These are phyloP conservation scores for Crioceris asparagi DNA, from an alignment of 2,888 invertebrate genomes.

Conservation along the genomic window DNA sequence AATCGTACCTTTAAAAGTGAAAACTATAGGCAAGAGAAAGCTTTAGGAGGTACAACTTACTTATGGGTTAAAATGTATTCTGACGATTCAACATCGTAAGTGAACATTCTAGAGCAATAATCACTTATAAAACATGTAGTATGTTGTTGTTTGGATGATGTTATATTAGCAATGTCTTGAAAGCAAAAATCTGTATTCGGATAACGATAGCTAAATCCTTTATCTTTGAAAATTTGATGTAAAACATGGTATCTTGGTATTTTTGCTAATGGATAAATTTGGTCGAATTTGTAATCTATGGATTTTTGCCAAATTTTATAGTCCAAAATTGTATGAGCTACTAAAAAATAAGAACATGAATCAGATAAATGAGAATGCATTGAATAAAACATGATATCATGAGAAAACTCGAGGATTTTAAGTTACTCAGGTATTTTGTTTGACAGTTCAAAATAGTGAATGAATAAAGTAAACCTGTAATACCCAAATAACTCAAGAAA, in stretches of 20 bases:
- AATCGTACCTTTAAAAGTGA: too few species aligned
- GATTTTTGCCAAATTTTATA: slow-evolving; percentile 20
- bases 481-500: too few species aligned
- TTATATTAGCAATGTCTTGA: slow-evolving; percentile 17
- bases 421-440: too few species aligned
- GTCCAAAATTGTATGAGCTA: slow-evolving; percentile 17
- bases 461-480: too few species aligned
- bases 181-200: slow-evolving; percentile 19
- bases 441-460: too few species aligned
- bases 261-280: slow-evolving; percentile 7
- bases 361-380: too few species aligned
- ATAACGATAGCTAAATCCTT: slow-evolving; percentile 4
- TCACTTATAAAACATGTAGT: slow-evolving; percentile 14
- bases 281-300: slow-evolving; percentile 16
- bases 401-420: too few species aligned
- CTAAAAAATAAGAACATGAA: slow-evolving; percentile 15
- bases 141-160: slow-evolving; percentile 2
- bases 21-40: too few species aligned
- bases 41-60: too few species aligned
- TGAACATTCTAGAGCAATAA: slow-evolving; percentile 14
- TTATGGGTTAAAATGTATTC: slow-evolving; percentile 22
- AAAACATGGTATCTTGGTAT: slow-evolving; percentile 6
- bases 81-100: slow-evolving; percentile 8
- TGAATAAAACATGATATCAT: too few species aligned
- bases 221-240: slow-evolving; percentile 9